Evolutionary conservation across 2,888 invertebrate species (phyloP).

Genomic region (Tenthredo livida): DNA sequence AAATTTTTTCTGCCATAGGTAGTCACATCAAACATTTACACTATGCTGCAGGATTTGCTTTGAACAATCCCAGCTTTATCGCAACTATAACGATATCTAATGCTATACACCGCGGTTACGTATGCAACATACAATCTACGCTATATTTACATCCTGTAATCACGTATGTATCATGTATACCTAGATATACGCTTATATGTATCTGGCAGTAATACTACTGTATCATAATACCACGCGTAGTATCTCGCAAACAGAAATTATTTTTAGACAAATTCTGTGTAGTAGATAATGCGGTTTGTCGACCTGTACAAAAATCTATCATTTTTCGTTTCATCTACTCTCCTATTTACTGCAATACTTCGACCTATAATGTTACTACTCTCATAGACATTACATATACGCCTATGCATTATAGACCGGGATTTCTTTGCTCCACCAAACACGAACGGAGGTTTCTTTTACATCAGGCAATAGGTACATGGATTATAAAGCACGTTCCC

Average conservation of each 20-base stretch:
- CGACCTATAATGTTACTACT: no score
- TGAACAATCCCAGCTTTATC: not conserved
- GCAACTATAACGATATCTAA: not conserved
- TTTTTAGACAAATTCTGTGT: not conserved
- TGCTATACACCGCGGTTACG: not conserved
- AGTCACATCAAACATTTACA: not conserved
- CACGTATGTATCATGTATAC: not conserved
- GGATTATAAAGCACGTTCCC: not conserved
- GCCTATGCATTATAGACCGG: not conserved
- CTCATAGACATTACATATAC: not conserved
- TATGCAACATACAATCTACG: not conserved
- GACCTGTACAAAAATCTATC: not conserved
- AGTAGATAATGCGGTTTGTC: not conserved
- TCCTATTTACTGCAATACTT: not conserved
- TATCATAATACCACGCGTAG: not conserved
- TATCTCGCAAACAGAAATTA: not conserved
- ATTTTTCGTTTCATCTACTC: not conserved
- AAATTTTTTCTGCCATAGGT: not conserved
- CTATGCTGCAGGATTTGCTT: not conserved
- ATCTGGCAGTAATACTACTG: not conserved
- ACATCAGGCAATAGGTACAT: not conserved
- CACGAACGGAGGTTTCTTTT: constrained; percentile 33
- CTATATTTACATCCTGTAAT: not conserved
- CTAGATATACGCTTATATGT: no score
- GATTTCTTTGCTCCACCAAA: constrained; percentile 20